Base-by-base conservation (phyloP, 2,888 invertebrate genomes). In the Zootermopsis nevadensis region DNA sequence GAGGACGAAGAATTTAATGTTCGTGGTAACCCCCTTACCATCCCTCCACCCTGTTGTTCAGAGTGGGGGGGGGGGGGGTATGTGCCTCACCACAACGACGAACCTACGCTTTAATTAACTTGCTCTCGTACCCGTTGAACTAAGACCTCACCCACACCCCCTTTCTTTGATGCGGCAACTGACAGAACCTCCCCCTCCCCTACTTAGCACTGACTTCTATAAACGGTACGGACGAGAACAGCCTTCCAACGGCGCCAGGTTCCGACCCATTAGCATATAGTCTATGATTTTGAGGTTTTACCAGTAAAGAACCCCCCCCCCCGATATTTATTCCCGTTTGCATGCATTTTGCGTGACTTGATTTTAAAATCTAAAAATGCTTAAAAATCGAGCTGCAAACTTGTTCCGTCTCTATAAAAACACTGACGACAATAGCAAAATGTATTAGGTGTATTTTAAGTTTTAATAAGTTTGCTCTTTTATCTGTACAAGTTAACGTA, bases 41-140 rank as follows among this genome's bases (percentile, higher is more conserved):
- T 19, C 3, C 53, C 15, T 24, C 53, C 31, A 66, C 66, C 15
- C 31, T 69, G 33, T 69, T 69, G 69, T 33, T 69, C n/a, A n/a
- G n/a, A n/a, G n/a, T n/a, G 66, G 48, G 60, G 60, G 33, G 19
- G 33, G 69, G 0, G 69, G 22, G 69, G 69, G 33, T 6, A 33
- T 33, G 69, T 69, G 19, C 69, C 69, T 33, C 33, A 69, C 69
- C 69, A 69, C 69, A 69, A 33, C 69, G 69, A 69, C 60, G 33
- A 31, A 69, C 12, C 69, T 69, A 69, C 69, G 69, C 69, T 69
- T 69, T 69, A 69, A 69, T 69, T 69, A 69, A 69, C 69, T 69
- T 69, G 69, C 69, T 69, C 69, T 33, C 22, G 33, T 31, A 30
- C 69, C 69, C 33, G 33, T 33, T 33, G 33, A 69, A 33, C 33